Evolutionary conservation across 2,113 vertebrate genomes (phyloP), one percentile per base, ranked within the genome.

Genomic region (Ceyx margarethae): DNA sequence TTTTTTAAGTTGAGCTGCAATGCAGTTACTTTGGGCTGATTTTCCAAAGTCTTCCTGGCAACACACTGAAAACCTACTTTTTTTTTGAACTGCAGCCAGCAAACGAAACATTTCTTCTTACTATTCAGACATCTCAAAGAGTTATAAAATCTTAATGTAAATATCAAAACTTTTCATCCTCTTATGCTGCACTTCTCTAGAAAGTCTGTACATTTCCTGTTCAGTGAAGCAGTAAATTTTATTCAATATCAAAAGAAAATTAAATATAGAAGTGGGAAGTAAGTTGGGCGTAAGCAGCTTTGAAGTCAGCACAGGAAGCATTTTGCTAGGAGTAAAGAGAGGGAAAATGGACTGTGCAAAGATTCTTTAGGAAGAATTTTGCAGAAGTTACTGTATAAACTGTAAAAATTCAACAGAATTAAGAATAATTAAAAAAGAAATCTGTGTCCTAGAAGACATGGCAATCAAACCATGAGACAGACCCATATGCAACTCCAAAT

Each of bases 401-500:
- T 71, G 89, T 81, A 93, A 96, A 97, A 97, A 96, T 93, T 95
- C 93, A 79, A 95, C 89, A 88, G 93, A 97, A 97, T 97, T 97
- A 96, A 94, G 96, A 94, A 96, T 96, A 95, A 96, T 97, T 96
- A 85, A 95, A 97, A 93, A 97, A 97, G 92, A 97, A 97, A 96
- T 97, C 95, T 96, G 96, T 96, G 96, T 97, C 96, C 95, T 97
- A 95, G 94, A 97, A 98, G 97, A 98, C 96, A 97, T 97, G 96
- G 97, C 97, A 97, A 97, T 98, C 97, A 98, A 97, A 97, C 93
- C 97, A 97, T 97, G 98, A 97, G 97, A 97, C 97, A 98, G 97
- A 97, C 97, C 97, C 98, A 98, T 98, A 98, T 98, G 98, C 96
- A 98, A 97, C 97, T 97, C 96, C 97, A 98, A 98, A 98, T 98